A percentile compares a stretch with the other conserved stretches of the same genome.
These are phyloP conservation scores for Helleia helle DNA, from an alignment of 2,888 invertebrate species.

Conservation along the genomic window DNA sequence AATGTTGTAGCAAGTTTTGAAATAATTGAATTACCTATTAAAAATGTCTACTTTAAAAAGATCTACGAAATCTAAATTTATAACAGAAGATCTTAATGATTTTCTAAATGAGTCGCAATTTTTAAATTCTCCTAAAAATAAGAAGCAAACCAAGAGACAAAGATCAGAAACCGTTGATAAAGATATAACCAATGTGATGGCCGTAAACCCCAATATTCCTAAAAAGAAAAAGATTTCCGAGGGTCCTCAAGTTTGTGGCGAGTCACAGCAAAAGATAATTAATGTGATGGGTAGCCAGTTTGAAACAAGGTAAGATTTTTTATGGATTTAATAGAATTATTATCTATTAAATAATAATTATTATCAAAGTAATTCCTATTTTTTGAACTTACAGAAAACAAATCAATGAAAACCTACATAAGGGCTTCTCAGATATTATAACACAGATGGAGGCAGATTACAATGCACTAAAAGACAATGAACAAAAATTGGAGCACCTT, in stretches of 20 bases:
- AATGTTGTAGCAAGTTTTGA: neutral
- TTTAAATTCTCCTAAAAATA: slow-evolving; percentile 36
- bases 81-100: slow-evolving; percentile 38
- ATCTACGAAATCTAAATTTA: slow-evolving; percentile 35
- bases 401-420: slow-evolving; percentile 36
- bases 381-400: slow-evolving; percentile 37
- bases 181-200: too few species aligned
- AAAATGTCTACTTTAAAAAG: slow-evolving; percentile 42
- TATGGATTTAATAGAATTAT: neutral
- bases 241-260: slow-evolving; percentile 33
- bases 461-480: slow-evolving; percentile 48
- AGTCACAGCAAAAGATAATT: slow-evolving; percentile 44
- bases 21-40: neutral
- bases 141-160: slow-evolving; percentile 37
- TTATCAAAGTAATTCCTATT: neutral
- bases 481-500: slow-evolving; percentile 51
- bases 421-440: slow-evolving; percentile 39
- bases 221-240: slow-evolving; percentile 42
- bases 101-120: slow-evolving; percentile 40
- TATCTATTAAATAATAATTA: neutral
- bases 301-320: slow-evolving; percentile 38
- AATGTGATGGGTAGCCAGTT: slow-evolving; percentile 43
- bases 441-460: slow-evolving; percentile 44
- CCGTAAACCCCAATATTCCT: slow-evolving; percentile 29
- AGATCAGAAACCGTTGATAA: slow-evolving; percentile 32